Conservation (phyloP, 2,113 vertebrate genomes). For the Columbina picui region DNA sequence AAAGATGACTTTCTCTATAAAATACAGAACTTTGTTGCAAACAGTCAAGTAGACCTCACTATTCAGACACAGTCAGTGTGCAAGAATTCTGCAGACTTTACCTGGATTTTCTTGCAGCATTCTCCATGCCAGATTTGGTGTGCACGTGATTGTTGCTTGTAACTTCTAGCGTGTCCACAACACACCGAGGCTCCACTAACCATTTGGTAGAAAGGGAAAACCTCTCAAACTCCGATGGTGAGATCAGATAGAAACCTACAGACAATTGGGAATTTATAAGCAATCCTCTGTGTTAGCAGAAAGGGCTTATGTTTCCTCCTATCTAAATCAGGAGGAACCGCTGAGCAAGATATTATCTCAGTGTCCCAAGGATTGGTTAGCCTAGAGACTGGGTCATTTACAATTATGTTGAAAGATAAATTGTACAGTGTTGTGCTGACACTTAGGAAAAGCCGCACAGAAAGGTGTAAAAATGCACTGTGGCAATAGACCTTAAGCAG, state of each 20-base stretch:
- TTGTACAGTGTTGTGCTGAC: not conserved
- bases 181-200: constrained; percentile 88
- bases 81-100: constrained; percentile 17
- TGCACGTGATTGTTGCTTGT: constrained; percentile 28
- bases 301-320: not conserved
- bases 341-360: not conserved
- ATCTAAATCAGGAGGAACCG: not conserved
- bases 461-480: not conserved
- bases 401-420: not conserved
- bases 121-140: constrained; percentile 62
- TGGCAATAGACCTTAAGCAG: not conserved
- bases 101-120: constrained; percentile 73
- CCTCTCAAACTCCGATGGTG: constrained; percentile 95
- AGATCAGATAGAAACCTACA: constrained; percentile 96
- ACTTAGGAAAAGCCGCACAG: not conserved
- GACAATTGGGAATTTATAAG: not conserved
- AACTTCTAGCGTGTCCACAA: constrained; percentile 79
- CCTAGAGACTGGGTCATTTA: not conserved
- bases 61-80: not conserved
- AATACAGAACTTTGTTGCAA: not conserved
- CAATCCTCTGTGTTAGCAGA: not conserved
- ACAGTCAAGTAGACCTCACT: not conserved
- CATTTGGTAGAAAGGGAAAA: constrained; percentile 93
- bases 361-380: not conserved
- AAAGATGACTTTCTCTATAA: not conserved